These are phyloP conservation scores for Heliconius hewitsoni DNA, from an alignment of 1,140 invertebrate genomes.

Conservation along the genomic window DNA sequence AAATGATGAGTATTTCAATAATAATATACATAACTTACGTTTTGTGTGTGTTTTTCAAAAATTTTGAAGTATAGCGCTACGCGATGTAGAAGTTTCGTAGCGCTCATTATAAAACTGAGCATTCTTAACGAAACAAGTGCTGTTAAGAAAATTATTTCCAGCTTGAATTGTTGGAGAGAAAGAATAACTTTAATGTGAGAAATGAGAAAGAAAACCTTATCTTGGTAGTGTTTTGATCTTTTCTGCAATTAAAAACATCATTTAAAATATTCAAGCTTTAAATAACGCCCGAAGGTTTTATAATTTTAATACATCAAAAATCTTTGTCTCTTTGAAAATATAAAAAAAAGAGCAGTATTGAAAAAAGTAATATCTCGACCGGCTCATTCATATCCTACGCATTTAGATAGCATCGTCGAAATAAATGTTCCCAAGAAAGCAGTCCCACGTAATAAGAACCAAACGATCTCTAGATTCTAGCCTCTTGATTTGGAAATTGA, in stretches of 20 bases:
- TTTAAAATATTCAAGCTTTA: not conserved
- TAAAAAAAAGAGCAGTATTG: not conserved
- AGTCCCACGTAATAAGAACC: not conserved
- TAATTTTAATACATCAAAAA: constrained; percentile 2
- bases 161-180: constrained; percentile 13
- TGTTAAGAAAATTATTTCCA: constrained; percentile 28
- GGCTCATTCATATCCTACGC: not conserved
- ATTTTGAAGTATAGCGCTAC: not conserved
- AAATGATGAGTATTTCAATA: no score
- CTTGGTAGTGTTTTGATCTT: not conserved
- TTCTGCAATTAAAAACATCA: not conserved
- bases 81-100: constrained; percentile 25
- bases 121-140: constrained; percentile 25
- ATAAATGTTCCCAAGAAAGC: not conserved
- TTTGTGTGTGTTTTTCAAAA: not conserved
- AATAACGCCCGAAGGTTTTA: not conserved
- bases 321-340: not conserved
- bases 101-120: constrained; percentile 30
- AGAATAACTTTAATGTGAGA: constrained; percentile 14
- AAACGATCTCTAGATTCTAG: not conserved
- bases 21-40: no score
- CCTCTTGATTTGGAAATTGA: not conserved
- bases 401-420: not conserved
- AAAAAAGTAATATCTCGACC: not conserved
- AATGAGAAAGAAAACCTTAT: constrained; percentile 12